These are phyloP conservation scores for Coregonus ussuriensis DNA, from an alignment of 2,797 vertebrate genomes.

Conservation along the genomic window DNA sequence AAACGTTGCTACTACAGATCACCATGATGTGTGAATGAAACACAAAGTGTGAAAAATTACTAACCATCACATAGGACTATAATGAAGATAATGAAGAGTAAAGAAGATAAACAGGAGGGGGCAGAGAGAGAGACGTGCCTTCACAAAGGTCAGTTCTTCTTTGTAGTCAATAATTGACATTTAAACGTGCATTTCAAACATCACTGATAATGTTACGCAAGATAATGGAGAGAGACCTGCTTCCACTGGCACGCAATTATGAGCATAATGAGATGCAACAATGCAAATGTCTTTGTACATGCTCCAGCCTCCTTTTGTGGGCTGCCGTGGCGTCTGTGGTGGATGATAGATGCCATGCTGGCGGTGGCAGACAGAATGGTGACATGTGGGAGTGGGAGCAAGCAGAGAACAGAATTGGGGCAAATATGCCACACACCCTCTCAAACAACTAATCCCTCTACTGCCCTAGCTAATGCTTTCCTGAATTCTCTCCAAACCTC, in stretches of 20 bases:
- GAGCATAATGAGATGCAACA: conserved; percentile 97
- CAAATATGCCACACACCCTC: conserved; percentile 75
- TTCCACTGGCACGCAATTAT: conserved; percentile 94
- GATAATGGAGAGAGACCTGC: conserved; percentile 87
- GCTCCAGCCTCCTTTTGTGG: conserved; percentile 91
- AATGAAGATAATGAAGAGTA: background rate
- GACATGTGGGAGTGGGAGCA: conserved; percentile 82
- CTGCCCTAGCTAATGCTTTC: conserved; percentile 65
- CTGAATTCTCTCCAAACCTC: conserved; percentile 65
- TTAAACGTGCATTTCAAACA: conserved; percentile 95
- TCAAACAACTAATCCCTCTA: conserved; percentile 70
- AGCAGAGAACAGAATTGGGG: conserved; percentile 78
- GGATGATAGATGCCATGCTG: conserved; percentile 91
- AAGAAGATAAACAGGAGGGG: conserved; percentile 43
- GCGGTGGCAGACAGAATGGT: conserved; percentile 81
- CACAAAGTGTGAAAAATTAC: conserved; percentile 29
- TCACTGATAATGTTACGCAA: conserved; percentile 90
- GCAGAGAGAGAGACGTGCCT: conserved; percentile 72
- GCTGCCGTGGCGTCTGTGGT: conserved; percentile 78
- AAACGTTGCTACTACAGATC: background rate
- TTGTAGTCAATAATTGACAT: conserved; percentile 96
- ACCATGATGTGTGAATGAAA: conserved; percentile 12
- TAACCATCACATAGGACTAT: conserved; percentile 28
- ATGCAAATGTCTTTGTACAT: conserved; percentile 92
- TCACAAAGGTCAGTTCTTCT: conserved; percentile 93